These are phyloP conservation scores for Luperina nickerlii DNA, from an alignment of 2,888 invertebrate genomes.

Conservation along the genomic window DNA sequence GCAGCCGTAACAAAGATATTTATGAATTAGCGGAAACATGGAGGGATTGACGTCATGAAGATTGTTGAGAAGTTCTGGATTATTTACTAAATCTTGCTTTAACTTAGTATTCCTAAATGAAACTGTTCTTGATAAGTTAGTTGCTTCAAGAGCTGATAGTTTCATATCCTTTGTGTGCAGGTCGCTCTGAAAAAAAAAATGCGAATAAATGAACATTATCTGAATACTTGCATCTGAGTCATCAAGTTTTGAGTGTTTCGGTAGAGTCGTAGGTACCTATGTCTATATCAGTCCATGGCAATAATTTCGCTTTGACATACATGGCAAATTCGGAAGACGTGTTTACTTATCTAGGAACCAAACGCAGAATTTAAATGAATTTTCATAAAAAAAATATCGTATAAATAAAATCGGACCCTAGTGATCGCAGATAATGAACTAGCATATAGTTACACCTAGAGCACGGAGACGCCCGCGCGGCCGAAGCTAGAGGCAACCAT, in stretches of 20 bases:
- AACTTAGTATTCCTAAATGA: conserved; percentile 70
- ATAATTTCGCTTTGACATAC: neutral
- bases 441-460: neutral
- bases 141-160: conserved; percentile 91
- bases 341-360: neutral
- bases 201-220: neutral
- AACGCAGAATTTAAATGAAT: neutral
- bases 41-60: conserved; percentile 61
- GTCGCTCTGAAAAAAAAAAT: conserved; percentile 84
- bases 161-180: conserved; percentile 81
- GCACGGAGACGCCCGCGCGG: neutral
- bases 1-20: conserved; percentile 83
- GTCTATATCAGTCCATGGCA: neutral
- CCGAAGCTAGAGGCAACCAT: neutral
- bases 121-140: conserved; percentile 89
- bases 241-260: neutral
- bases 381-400: neutral
- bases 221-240: neutral
- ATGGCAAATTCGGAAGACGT: neutral
- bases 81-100: conserved; percentile 37
- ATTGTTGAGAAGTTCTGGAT: conserved; percentile 38
- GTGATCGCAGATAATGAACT: neutral
- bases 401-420: neutral
- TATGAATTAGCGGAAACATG: conserved; percentile 80
- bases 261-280: neutral